Conservation (phyloP, 2,888 invertebrate genomes). For the Lasius fuliginosus region DNA sequence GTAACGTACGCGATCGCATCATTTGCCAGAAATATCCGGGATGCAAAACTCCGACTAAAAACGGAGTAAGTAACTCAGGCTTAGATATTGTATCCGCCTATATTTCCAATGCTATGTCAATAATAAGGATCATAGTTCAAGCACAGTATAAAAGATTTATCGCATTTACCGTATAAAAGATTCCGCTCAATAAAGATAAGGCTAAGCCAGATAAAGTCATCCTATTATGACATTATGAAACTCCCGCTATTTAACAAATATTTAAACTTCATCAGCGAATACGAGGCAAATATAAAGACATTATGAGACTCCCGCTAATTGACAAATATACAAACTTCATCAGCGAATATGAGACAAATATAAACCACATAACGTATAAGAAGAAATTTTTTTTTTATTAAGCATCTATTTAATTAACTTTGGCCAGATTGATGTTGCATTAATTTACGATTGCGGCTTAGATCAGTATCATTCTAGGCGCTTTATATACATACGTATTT, state of each 20-base stretch:
- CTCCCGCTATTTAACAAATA: not conserved
- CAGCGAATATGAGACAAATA: not conserved
- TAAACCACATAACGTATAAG: not conserved
- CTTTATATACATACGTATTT: not conserved
- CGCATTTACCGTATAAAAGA: not conserved
- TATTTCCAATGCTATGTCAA: not conserved
- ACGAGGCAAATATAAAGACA: not conserved
- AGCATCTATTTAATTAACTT: not conserved
- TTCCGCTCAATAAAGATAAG: not conserved
- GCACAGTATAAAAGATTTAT: not conserved
- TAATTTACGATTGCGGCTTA: not conserved
- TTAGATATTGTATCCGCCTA: slow-evolving; percentile 42
- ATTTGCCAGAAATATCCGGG: slow-evolving; percentile 59
- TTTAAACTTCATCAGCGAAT: slow-evolving; percentile 8
- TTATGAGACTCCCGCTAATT: not conserved
- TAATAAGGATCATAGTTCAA: not conserved
- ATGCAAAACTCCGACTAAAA: slow-evolving; percentile 46
- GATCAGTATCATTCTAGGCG: not conserved
- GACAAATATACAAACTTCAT: not conserved
- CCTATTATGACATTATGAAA: not conserved
- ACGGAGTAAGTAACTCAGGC: slow-evolving; percentile 34
- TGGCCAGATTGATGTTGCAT: not conserved
- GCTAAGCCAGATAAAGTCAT: not conserved
- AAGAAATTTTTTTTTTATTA: not conserved
- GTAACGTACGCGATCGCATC: slow-evolving; percentile 1